Base-by-base conservation (phyloP, 2,888 invertebrate genomes). In the Galeruca laticollis region DNA sequence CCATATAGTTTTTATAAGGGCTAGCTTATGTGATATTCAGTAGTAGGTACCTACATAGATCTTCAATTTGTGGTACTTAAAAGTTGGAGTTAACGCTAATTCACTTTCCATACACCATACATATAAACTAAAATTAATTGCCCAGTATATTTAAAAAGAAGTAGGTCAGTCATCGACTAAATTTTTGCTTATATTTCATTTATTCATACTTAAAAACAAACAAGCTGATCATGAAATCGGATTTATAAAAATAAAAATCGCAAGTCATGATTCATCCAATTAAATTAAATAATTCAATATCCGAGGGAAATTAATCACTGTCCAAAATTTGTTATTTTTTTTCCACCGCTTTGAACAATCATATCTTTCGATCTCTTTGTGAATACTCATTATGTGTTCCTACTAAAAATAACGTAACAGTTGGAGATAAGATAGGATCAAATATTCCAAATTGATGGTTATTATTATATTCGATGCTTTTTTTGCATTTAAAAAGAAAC, bases 371-470 rank as follows among this genome's bases (percentile, higher is more conserved):
- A 57, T 57, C 56, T 26, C 18, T 35, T 35, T 57, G 26, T 52
- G 18, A 37, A 40, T 52, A 60, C 43, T 60, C 67, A 60, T 67
- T 60, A 67, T 52, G 51, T 37, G 10, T 37, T 11, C 37, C 37
- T 33, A 20, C 64, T 10, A 64, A 62, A 64, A 56, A 60, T 60
- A 60, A 66, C 3, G 52, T 35, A 66, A 60, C 66, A 66, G 60
- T 59, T 54, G 63, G 63, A 54, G 37, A 54, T 54, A 18, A n/a
- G 63, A 63, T 63, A 10, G 11, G 20, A 37, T 54, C 54, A 13
- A 15, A 37, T n/a, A 52, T 18, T 20, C n/a, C 52, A 21, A 62
- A 62, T 40, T 37, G 15, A 13, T 13, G 35, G 13, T 49, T 51
- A 54, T 54, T 31, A 54, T 31, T 54, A 31, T 31, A 0, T 9